Evolutionary conservation across 2,797 vertebrate genomes (phyloP).

Genomic region (Macroramphosus scolopax): DNA sequence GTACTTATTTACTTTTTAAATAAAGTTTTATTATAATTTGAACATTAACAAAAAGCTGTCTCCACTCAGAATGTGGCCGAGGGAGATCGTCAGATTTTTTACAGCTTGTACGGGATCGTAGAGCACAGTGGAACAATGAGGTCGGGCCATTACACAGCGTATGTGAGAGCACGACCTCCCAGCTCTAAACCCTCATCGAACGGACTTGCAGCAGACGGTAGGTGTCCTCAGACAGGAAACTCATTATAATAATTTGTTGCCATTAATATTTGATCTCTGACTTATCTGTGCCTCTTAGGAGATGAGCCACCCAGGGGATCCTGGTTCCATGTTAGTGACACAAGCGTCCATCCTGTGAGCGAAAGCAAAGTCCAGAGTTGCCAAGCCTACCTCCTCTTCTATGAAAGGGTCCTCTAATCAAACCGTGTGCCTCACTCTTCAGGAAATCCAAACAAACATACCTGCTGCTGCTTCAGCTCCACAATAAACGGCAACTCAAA

Average conservation of each 20-base stretch:
- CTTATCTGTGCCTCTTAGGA: constrained; percentile 26
- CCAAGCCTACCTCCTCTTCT: constrained; percentile 98
- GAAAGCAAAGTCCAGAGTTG: constrained; percentile 85
- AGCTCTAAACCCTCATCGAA: constrained; percentile 69
- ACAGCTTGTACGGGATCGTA: constrained; percentile 92
- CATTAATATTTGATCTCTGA: neutral
- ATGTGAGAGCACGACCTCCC: constrained; percentile 83
- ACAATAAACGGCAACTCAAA: constrained; percentile 1
- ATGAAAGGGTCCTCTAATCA: constrained; percentile 83
- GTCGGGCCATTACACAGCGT: constrained; percentile 95
- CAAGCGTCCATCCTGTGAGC: constrained; percentile 85
- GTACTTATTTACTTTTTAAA: neutral
- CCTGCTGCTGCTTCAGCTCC: constrained; percentile 36
- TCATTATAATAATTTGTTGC: neutral
- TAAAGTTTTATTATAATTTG: neutral
- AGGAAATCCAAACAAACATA: constrained; percentile 40
- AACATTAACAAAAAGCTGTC: constrained; percentile 19
- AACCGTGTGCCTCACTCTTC: constrained; percentile 26
- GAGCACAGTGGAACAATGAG: constrained; percentile 98
- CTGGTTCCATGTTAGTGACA: constrained; percentile 96
- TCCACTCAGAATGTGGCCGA: constrained; percentile 80
- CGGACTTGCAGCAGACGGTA: constrained; percentile 74
- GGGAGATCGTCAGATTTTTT: constrained; percentile 81
- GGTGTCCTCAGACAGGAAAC: constrained; percentile 2
- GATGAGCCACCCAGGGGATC: constrained; percentile 79